Evolutionary conservation across 2,797 vertebrate species (phyloP).

Genomic region (Macroramphosus scolopax): DNA sequence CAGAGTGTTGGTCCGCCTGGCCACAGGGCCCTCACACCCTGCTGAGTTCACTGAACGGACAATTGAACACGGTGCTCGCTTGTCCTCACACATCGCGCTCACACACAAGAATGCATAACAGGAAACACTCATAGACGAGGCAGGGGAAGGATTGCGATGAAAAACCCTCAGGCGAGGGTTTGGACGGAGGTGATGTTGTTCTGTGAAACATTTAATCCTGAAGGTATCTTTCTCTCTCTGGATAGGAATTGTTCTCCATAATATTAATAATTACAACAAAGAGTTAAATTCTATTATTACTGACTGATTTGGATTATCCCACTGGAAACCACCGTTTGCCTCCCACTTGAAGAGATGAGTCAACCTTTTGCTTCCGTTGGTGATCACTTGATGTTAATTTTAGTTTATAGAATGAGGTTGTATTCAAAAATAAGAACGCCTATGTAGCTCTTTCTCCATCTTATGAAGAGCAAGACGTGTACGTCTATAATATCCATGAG

Average conservation of each 20-base stretch:
- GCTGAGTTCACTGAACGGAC: conserved; percentile 61
- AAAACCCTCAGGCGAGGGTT: conserved; percentile 1
- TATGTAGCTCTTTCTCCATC: conserved; percentile 1
- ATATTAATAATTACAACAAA: too few species aligned
- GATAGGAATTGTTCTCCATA: conserved; percentile 2
- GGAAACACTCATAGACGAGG: conserved; percentile 5
- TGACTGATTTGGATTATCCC: too few species aligned
- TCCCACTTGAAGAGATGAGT: conserved; percentile 51
- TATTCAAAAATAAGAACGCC: conserved; percentile 1
- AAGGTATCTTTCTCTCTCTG: neutral
- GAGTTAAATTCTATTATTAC: too few species aligned
- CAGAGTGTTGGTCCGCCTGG: conserved; percentile 36
- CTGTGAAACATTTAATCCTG: neutral
- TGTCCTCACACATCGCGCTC: conserved; percentile 50
- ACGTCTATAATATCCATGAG: conserved; percentile 7
- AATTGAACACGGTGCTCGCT: conserved; percentile 54
- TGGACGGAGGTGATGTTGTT: neutral
- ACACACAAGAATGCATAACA: conserved; percentile 21
- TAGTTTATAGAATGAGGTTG: conserved; percentile 1
- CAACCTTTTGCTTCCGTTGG: too few species aligned
- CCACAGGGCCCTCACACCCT: conserved; percentile 56
- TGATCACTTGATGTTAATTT: too few species aligned
- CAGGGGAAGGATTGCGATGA: neutral
- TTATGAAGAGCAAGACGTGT: conserved; percentile 7
- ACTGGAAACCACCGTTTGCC: conserved; percentile 13